phyloP scores from a whole-genome alignment of 2,113 vertebrate genomes.

The Myotis davidii region DNA sequence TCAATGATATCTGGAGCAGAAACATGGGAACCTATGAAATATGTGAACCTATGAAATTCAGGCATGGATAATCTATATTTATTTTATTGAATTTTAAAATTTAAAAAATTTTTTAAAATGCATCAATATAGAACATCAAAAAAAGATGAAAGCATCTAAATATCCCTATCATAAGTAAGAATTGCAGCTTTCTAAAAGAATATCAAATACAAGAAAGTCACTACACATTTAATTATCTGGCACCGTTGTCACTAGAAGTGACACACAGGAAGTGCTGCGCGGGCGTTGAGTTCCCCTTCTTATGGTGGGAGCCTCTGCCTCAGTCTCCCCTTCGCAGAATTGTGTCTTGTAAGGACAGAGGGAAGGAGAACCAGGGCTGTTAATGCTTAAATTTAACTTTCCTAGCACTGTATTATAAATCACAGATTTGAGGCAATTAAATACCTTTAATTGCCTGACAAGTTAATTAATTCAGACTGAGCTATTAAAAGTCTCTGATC shows the following conservation, averaged over 20 bases:
- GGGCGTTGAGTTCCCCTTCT: neutral
- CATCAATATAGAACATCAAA: neutral
- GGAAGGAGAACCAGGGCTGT: neutral
- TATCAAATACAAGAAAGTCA: neutral
- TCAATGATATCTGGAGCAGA: neutral
- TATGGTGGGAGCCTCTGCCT: neutral
- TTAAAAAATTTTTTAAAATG: neutral
- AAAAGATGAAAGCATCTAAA: neutral
- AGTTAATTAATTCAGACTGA: conserved; percentile 52
- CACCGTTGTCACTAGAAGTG: neutral
- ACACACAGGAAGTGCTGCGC: neutral
- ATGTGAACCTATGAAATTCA: neutral
- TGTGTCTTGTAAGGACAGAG: neutral
- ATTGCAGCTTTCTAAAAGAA: neutral
- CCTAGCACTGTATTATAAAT: neutral
- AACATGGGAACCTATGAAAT: neutral
- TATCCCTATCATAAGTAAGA: neutral
- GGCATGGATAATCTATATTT: neutral
- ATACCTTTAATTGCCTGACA: neutral
- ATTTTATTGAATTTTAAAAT: conserved; percentile 37
- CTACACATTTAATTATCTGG: neutral
- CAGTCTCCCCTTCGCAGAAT: neutral
- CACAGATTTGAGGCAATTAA: neutral
- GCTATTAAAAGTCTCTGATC: conserved; percentile 23
- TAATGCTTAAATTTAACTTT: neutral